Conservation (phyloP, 2,113 vertebrate species). For the Ancistrus triradiatus region DNA sequence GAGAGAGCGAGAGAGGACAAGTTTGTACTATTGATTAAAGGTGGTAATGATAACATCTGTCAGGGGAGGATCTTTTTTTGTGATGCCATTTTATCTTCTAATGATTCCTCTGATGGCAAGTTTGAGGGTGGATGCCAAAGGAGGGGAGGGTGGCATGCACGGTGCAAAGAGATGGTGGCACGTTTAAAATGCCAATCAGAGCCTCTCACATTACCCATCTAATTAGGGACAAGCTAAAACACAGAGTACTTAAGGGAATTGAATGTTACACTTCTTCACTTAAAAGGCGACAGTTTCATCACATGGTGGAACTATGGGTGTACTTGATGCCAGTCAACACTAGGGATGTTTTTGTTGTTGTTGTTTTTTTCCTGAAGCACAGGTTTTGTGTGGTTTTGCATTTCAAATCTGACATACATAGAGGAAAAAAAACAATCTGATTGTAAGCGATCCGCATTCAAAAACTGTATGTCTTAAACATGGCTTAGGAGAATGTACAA, state of each 20-base stretch:
- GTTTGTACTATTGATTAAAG: slow-evolving; percentile 91
- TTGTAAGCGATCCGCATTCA: slow-evolving; percentile 3
- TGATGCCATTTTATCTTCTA: slow-evolving; percentile 90
- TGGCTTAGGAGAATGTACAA: neutral
- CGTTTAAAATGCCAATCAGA: slow-evolving; percentile 96
- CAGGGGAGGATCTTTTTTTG: slow-evolving; percentile 75
- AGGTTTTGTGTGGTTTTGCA: slow-evolving; percentile 12
- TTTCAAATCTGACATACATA: slow-evolving; percentile 20
- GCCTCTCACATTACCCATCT: slow-evolving; percentile 82
- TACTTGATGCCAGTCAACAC: slow-evolving; percentile 33
- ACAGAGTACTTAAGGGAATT: slow-evolving; percentile 85
- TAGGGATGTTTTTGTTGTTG: slow-evolving; percentile 17
- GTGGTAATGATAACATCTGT: slow-evolving; percentile 85
- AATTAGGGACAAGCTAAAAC: slow-evolving; percentile 88
- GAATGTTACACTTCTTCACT: slow-evolving; percentile 85
- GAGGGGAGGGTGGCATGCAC: slow-evolving; percentile 57
- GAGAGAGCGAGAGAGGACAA: slow-evolving; percentile 49
- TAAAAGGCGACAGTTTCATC: slow-evolving; percentile 79
- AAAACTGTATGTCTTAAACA: slow-evolving; percentile 1
- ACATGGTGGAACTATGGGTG: slow-evolving; percentile 21
- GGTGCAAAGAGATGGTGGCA: slow-evolving; percentile 75
- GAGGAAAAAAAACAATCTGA: slow-evolving; percentile 5
- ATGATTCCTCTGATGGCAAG: slow-evolving; percentile 93
- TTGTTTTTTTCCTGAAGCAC: slow-evolving; percentile 24
- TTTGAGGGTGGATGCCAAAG: slow-evolving; percentile 83